These are phyloP conservation scores for Mesocentrotus franciscanus DNA, from an alignment of 53 echinoderm and acorn worm species.

Conservation along the genomic window DNA sequence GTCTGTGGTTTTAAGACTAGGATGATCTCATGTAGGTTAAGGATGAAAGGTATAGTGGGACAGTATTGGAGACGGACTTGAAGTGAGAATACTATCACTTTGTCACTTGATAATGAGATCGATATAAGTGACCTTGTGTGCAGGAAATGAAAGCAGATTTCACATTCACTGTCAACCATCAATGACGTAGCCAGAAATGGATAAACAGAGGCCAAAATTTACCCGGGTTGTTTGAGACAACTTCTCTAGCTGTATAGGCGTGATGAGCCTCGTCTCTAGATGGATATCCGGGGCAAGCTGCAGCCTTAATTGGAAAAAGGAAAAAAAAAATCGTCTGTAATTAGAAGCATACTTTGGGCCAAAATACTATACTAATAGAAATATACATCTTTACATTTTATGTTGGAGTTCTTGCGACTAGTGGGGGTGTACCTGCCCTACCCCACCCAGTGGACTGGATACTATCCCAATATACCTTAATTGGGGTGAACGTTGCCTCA, in stretches of 20 bases:
- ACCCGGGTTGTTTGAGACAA: not conserved
- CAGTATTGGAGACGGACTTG: not conserved
- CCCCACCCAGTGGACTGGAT: no score
- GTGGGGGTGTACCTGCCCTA: no score
- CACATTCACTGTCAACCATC: not conserved
- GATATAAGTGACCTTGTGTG: constrained; percentile 36
- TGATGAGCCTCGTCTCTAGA: no score
- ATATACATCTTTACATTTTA: no score
- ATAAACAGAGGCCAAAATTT: not conserved
- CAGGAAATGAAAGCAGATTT: constrained; percentile 40
- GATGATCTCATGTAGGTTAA: not conserved
- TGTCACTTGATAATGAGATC: constrained; percentile 51
- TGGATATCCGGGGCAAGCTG: no score
- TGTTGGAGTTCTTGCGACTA: no score
- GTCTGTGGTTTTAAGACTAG: not conserved
- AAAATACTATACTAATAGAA: no score
- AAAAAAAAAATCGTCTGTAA: no score
- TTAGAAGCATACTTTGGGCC: no score
- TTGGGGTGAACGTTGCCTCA: no score
- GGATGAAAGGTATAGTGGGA: not conserved
- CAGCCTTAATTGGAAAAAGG: no score
- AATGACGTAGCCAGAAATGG: not conserved
- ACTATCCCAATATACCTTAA: no score
- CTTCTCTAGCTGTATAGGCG: not conserved
- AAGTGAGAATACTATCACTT: constrained; percentile 37